Evolutionary conservation across 1,140 invertebrate species (phyloP), one percentile per base, ranked within the genome.

Genomic region (Magallana gigas): DNA sequence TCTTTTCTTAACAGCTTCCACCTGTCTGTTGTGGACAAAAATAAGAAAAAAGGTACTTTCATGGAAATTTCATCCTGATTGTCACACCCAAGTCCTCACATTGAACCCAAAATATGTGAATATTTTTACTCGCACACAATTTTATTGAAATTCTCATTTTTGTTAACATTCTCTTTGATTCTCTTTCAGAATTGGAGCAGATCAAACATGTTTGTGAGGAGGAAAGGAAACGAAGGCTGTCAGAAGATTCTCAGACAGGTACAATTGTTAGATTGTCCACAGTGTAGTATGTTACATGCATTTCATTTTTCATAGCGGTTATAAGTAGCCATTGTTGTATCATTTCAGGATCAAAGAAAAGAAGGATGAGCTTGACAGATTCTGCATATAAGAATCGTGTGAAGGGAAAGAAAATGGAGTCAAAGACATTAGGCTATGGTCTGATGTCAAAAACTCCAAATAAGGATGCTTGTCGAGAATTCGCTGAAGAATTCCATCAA

Each of bases 401-500:
- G 36, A 84, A 36, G 14, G 62, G 6, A 56, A 89, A 12, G 62
- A 82, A 59, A 64, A 62, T 58, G 3, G 83, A 36, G 18, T 58
- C n/a, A 8, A 64, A 23, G 18, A 64, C 36, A 48, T 48, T 48
- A 48, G 36, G 14, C 36, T 83, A 12, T 16, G 8, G 48, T 83
- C 81, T 83, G 9, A 23, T 58, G 48, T 57, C 57, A 4, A 7
- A 14, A 56, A 57, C 18, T 18, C 48, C 81, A 57, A 57, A 83
- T n/a, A 71, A 18, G 16, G 62, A 59, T 56, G 36, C 59, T 6
- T 64, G 91, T 88, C 88, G 86, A 59, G 93, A 94, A 83, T 95
- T 95, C 92, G 94, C 91, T 76, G 93, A 95, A 88, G 94, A 95
- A 90, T 95, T 94, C 85, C 94, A 94, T 85, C 91, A 94, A 82